Evolutionary conservation across 2,888 invertebrate species (phyloP), one percentile per base, ranked within the genome.

Genomic region (Pristionchus maxplancki): DNA sequence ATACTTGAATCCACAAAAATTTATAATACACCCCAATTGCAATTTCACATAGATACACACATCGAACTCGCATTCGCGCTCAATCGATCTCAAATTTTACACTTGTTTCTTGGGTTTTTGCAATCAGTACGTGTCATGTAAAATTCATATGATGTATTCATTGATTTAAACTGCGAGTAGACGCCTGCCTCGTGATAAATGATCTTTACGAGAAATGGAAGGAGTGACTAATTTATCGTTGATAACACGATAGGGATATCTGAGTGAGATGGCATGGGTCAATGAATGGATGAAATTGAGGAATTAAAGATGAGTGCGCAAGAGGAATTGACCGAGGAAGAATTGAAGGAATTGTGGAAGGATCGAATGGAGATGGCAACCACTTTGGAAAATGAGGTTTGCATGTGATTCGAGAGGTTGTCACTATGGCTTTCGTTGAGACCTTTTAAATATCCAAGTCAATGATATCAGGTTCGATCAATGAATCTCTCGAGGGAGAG

Each of bases 401-500:
- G 0, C 11, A 20, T 34, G 13, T 37, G 11, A 67, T 64, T 31
- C 28, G 31, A 64, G 31, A 31, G 28, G 15, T 15, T 11, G 11
- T 5, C 1, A 50, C 15, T 50, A 20, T 50, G 15, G 50, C 15
- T 20, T 15, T 50, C 50, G 17, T 50, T 50, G 31, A 17, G 3
- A 17, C 28, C 15, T 67, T 67, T 31, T 15, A 9, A 44, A 78
- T 78, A 37, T 50, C 15, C 1, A 53, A 15, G 15, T 53, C 53
- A 15, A 37, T 28, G 53, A 31, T 53, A 50, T 82, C 5, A 17
- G 13, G 40, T 87, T 34, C 48, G 50, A 44, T 40, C 37, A 40
- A n/a, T 85, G 85, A 28, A 64, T 17, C 48, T 87, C 44, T 71
- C 86, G 3, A 67, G 34, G 34, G 86, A 87, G 34, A 87, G 86